phyloP scores from a whole-genome alignment of 2,113 vertebrate species.

The Rutilus rutilus region DNA sequence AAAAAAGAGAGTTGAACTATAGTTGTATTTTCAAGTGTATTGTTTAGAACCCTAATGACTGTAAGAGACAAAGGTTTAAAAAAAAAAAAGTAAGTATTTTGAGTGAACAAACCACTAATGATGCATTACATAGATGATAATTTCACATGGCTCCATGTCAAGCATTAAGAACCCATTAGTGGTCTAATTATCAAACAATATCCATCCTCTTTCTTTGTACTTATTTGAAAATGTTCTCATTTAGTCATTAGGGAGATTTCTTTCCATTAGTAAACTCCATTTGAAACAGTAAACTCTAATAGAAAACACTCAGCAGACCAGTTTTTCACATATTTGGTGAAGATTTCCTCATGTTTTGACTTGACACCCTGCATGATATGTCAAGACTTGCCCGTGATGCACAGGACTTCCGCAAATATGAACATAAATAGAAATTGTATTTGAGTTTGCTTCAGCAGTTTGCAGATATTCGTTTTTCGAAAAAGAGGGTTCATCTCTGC shows the following conservation, averaged over 20 bases:
- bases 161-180: conserved; percentile 1
- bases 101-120: conserved; percentile 1
- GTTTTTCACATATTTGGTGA: neutral
- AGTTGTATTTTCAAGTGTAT: neutral
- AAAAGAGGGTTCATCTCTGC: neutral
- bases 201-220: neutral
- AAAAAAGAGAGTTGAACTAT: no score
- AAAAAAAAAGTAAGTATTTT: neutral
- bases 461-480: neutral
- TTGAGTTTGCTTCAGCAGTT: neutral
- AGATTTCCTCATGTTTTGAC: neutral
- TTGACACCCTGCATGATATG: neutral
- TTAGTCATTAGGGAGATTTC: neutral
- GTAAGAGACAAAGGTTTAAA: neutral
- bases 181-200: conserved; percentile 1
- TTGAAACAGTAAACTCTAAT: neutral
- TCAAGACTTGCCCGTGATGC: neutral
- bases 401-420: neutral
- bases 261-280: neutral
- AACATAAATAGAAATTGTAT: neutral
- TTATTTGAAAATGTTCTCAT: neutral
- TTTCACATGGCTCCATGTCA: neutral
- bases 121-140: neutral
- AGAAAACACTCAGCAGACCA: neutral
- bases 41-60: neutral